Base-by-base conservation (phyloP, 2,113 vertebrate species). In the Oophaga pumilio region DNA sequence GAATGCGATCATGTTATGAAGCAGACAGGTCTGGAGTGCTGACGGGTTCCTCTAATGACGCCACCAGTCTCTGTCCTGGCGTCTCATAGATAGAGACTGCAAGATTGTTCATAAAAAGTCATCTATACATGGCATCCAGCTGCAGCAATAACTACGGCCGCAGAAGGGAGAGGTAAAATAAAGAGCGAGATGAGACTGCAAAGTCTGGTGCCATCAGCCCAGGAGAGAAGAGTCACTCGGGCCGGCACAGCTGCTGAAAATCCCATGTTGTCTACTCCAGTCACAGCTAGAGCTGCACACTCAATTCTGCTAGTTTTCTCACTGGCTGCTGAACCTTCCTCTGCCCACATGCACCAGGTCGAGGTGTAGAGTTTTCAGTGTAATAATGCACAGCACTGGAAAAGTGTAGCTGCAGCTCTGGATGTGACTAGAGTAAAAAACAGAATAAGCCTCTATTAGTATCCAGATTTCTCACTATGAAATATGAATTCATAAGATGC, bases 51-150 rank as follows among this genome's bases (percentile, higher is more conserved):
- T n/a, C n/a, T n/a, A n/a, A n/a, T n/a, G n/a, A n/a, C n/a, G n/a
- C n/a, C n/a, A n/a, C n/a, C n/a, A n/a, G n/a, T n/a, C n/a, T n/a
- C n/a, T n/a, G n/a, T n/a, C n/a, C n/a, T n/a, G n/a, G n/a, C n/a
- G n/a, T n/a, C n/a, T n/a, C n/a, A n/a, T n/a, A n/a, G n/a, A n/a
- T n/a, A 78, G 76, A 6, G 26, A 56, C 76, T 53, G 9, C 10
- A 12, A 77, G 50, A 53, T 53, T 53, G 50, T 56, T 78, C 76
- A 78, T 78, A 57, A 78, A 78, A 78, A n/a, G 76, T 57, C 56
- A 78, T 78, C 56, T 57, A 78, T 22, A 78, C 12, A 20, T 14
- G 2, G 22, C 76, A 78, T 78, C 52, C 57, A 52, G 50, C 73
- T 7, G 14, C 69, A 17, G 28, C 28, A 33, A 43, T 28, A 73